Evolutionary conservation across 1,140 invertebrate genomes (phyloP).

Genomic region (Drosophila asahinai): DNA sequence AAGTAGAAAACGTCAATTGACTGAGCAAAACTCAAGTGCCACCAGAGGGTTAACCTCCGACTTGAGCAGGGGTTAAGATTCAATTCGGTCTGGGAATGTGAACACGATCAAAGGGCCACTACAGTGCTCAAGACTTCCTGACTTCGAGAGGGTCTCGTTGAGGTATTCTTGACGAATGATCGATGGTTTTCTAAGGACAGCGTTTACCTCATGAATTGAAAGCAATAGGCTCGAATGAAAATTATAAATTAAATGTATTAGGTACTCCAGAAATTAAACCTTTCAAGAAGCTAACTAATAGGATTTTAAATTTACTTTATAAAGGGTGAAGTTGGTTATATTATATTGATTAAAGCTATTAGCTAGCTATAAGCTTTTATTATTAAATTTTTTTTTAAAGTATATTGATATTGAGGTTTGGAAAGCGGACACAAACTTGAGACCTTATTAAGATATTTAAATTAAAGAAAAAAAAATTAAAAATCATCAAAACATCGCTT

Average conservation of each 20-base stretch:
- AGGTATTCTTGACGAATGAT: slow-evolving; percentile 18
- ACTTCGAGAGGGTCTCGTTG: slow-evolving; percentile 25
- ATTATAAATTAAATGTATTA: slow-evolving; percentile 8
- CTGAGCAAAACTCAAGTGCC: slow-evolving; percentile 67
- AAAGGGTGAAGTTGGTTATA: too few species aligned
- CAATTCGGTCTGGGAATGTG: slow-evolving; percentile 20
- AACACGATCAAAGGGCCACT: slow-evolving; percentile 42
- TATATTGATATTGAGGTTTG: neutral
- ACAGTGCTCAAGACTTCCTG: slow-evolving; percentile 38
- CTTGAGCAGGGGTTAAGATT: slow-evolving; percentile 18
- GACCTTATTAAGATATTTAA: neutral
- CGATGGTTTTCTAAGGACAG: slow-evolving; percentile 17
- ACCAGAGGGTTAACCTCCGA: slow-evolving; percentile 32
- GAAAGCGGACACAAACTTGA: too few species aligned
- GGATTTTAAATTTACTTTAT: neutral
- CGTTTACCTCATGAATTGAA: slow-evolving; percentile 22
- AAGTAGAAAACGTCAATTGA: slow-evolving; percentile 55
- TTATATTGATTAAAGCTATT: neutral
- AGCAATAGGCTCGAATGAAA: neutral
- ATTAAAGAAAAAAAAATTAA: too few species aligned
- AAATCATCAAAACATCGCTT: too few species aligned
- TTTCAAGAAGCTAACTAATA: neutral
- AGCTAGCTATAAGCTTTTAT: too few species aligned
- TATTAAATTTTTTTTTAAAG: neutral
- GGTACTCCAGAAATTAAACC: neutral